A percentile compares a stretch with the other conserved stretches of the same genome.
Evolutionary conservation across 2,888 invertebrate genomes (phyloP).

Genomic region (Drosophila colorata): DNA sequence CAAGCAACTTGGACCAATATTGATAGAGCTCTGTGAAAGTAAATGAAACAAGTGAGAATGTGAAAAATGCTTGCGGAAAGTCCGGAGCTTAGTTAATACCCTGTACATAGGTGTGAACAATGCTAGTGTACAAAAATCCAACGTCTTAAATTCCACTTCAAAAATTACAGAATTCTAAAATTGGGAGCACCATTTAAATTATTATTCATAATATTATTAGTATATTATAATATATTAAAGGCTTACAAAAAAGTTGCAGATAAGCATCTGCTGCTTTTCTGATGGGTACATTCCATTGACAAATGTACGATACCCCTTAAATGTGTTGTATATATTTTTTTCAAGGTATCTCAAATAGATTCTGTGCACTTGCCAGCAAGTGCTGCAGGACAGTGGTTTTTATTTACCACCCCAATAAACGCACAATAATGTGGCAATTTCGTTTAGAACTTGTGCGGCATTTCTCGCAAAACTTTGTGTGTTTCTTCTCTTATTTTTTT

Average conservation of each 20-base stretch:
- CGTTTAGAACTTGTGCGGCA: conserved; percentile 11
- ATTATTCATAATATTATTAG: no score
- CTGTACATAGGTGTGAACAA: background rate
- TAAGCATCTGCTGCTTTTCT: no score
- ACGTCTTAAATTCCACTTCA: no score
- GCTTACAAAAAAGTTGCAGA: no score
- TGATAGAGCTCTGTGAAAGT: conserved; percentile 40
- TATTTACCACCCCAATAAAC: conserved; percentile 10
- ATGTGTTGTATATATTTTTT: background rate
- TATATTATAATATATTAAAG: no score
- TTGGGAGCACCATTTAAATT: no score
- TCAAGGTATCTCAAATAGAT: background rate
- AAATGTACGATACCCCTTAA: no score
- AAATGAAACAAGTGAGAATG: conserved; percentile 9
- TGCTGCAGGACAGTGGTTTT: conserved; percentile 17
- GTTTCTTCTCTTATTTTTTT: background rate
- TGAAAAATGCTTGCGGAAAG: no score
- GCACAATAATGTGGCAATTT: conserved; percentile 21
- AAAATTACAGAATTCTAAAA: no score
- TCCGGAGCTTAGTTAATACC: background rate
- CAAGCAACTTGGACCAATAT: conserved; percentile 35
- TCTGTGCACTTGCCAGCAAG: conserved; percentile 24
- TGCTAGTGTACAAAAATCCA: background rate
- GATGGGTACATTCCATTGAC: no score
- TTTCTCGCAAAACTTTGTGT: conserved; percentile 13